phyloP scores from a whole-genome alignment of 2,797 vertebrate genomes.

The Periparus ater region DNA sequence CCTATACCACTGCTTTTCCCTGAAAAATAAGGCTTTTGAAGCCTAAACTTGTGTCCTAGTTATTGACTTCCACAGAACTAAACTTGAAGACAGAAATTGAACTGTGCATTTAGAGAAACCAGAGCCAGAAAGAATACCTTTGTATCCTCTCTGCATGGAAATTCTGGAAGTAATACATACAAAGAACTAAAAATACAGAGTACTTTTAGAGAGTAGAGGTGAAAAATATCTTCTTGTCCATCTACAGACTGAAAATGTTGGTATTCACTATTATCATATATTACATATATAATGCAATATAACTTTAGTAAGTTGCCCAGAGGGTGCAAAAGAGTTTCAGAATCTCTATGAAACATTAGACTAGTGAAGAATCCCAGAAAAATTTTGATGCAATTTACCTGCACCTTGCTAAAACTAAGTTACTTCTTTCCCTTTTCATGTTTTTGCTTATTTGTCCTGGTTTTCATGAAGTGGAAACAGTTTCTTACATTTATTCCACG shows the following conservation, averaged over 20 bases:
- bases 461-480: neutral
- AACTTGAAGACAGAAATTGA: neutral
- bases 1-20: neutral
- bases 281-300: fast-evolving
- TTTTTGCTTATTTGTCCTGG: neutral
- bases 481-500: neutral
- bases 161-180: neutral
- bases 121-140: neutral
- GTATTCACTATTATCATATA: neutral
- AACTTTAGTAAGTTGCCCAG: neutral
- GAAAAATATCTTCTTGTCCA: neutral
- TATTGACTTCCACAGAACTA: neutral
- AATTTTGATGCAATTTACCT: neutral
- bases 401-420: neutral
- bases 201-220: neutral
- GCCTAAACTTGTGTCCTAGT: neutral
- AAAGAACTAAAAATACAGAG: neutral
- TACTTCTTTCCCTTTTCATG: fast-evolving
- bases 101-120: neutral
- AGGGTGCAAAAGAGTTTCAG: fast-evolving
- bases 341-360: fast-evolving
- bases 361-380: neutral
- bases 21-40: neutral
- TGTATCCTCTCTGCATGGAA: neutral
- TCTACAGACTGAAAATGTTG: fast-evolving